These are phyloP conservation scores for Tetanocera ferruginea DNA, from an alignment of 2,888 invertebrate genomes.

Conservation along the genomic window DNA sequence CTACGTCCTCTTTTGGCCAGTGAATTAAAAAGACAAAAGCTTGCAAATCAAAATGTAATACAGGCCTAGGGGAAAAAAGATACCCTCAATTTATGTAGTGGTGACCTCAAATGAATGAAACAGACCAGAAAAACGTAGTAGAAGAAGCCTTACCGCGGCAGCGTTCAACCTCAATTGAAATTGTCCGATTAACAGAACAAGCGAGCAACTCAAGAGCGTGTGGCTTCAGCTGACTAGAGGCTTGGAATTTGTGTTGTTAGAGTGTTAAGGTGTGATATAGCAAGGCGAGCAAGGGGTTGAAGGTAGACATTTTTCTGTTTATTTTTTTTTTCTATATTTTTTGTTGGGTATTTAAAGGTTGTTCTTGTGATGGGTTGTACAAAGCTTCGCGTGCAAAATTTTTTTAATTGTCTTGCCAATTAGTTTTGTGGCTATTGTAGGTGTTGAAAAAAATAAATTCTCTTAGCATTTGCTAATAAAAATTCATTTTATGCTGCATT, in stretches of 20 bases:
- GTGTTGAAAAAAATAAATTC: too few species aligned
- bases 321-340: background rate
- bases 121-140: background rate
- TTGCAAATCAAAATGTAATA: too few species aligned
- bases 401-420: conserved; percentile 29
- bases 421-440: background rate
- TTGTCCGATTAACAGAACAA: background rate
- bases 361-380: conserved; percentile 14
- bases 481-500: too few species aligned
- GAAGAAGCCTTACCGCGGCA: background rate
- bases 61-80: too few species aligned
- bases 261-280: background rate
- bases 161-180: conserved; percentile 11
- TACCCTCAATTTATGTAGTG: too few species aligned
- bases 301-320: background rate
- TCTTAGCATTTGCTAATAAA: too few species aligned
- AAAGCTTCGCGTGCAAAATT: conserved; percentile 27
- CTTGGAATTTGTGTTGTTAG: background rate
- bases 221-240: background rate
- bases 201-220: background rate
- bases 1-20: too few species aligned
- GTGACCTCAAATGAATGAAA: too few species aligned
- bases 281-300: background rate
- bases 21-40: too few species aligned
- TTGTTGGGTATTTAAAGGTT: background rate